Base-by-base conservation (phyloP, 2,113 vertebrate genomes). In the Pitta sordida region DNA sequence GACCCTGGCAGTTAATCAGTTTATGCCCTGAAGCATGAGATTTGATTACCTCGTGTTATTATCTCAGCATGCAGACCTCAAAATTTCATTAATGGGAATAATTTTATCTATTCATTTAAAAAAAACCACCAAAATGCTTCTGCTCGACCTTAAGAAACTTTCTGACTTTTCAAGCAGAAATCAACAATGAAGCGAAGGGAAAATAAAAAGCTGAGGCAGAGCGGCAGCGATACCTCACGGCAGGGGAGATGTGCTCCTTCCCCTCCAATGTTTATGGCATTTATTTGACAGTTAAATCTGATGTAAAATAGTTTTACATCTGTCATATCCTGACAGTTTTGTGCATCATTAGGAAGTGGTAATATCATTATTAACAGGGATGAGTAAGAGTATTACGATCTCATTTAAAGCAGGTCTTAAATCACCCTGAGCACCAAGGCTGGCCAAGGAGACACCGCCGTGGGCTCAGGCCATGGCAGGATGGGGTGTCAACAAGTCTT, bases 51-150 rank as follows among this genome's bases (percentile, higher is more conserved):
- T 84, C 81, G 18, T 30, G 41, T 75, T 84, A 95, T 92, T 86
- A 95, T 94, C 92, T 92, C 92, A 92, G 94, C 65, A 15, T 27
- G 74, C 81, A 91, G 83, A 44, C 74, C 74, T 91, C 75, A 51
- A 43, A 34, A 79, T 87, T 88, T 89, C 78, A 89, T 95, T 96
- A 95, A 93, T 92, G 91, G 77, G 58, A 92, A 96, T 84, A 92
- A 91, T 91, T 92, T 76, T 79, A 91, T 89, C 95, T 91, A 12
- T 90, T 73, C 80, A 56, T 84, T 93, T 65, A 34, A 82, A 92
- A 88, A 80, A 64, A 2, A 41, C 39, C 10, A 41, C 39, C 10
- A 34, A 67, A 92, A 69, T 6, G 75, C 70, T 92, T 73, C 91
- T 62, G 53, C 78, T 69, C 79, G 91, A 92, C 92, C 92, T 93